These are phyloP conservation scores for Glyphotaelius pellucidus DNA, from an alignment of 2,888 invertebrate species.

Conservation along the genomic window DNA sequence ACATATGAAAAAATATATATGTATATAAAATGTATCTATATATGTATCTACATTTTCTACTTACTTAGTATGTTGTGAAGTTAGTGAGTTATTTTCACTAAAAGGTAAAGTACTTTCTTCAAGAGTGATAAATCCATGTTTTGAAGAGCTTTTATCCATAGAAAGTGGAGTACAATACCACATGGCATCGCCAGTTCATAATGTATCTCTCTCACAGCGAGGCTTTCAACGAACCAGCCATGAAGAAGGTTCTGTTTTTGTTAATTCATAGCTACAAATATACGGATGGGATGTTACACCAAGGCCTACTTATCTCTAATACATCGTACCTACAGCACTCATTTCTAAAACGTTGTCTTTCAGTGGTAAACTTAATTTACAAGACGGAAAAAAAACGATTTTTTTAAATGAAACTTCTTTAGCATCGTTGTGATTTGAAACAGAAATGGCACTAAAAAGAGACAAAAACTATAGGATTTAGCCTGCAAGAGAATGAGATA, in stretches of 20 bases:
- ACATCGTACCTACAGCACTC: background rate
- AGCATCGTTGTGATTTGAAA: no score
- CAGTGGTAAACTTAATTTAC: background rate
- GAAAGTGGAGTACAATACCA: constrained; percentile 13
- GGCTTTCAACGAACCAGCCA: background rate
- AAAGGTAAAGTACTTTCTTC: background rate
- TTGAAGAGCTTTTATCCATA: background rate
- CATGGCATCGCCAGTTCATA: constrained; percentile 7
- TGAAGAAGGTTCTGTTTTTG: background rate
- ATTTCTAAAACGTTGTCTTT: background rate
- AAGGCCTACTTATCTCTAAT: background rate
- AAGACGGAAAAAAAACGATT: no score
- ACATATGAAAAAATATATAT: no score
- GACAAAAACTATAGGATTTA: no score
- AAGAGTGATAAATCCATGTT: constrained; percentile 1
- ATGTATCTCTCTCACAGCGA: background rate
- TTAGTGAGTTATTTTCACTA: background rate
- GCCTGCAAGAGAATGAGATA: no score
- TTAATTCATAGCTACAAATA: background rate
- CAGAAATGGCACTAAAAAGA: no score
- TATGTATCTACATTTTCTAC: no score
- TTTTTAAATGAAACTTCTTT: no score
- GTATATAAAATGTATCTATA: no score
- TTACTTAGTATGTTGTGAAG: background rate
- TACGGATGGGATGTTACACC: background rate